Base-by-base conservation (phyloP, 53 echinoderm and acorn worm genomes). In the Pentamera pediparva region DNA sequence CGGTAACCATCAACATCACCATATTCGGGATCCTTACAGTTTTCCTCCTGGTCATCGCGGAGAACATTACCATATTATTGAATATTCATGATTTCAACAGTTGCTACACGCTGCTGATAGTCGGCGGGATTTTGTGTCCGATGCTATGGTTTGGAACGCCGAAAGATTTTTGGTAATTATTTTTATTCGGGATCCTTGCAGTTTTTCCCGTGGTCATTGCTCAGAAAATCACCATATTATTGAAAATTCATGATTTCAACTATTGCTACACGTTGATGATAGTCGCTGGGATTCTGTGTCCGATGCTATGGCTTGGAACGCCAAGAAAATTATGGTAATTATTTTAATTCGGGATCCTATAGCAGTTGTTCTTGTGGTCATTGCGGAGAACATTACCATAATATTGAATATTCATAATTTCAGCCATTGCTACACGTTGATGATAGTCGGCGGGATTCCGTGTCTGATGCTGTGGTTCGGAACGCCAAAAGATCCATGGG, bases 401-500 rank as follows among this genome's bases (percentile, higher is more conserved):
- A 73, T 89, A 15, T 8, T 89, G 3, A 35, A 13, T 5, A n/a
- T 67, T 27, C 22, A 67, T 1, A 8, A 67, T 22, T 49, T 75
- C 5, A 35, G 47, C 18, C 13, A 80, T 38, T 88, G 88, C 55
- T 51, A 41, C 62, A 76, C 70, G 81, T 35, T 89, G 22, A 80
- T 81, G 0, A 85, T 85, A 63, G 37, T 85, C 4, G 85, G 64
- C 17, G 58, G 56, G 15, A 12, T 73, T 6, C 74, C 85, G 6
- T 81, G 81, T 53, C 89, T 85, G 15, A 59, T 89, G 10, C 77
- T 85, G 56, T 85, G 89, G 89, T 72, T 89, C 35, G 89, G 89
- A 77, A 89, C 89, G 28, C 89, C 89, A 11, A 89, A 89, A 64
- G 89, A 89, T n/a, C n/a, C n/a, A n/a, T n/a, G n/a, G n/a, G n/a